phyloP scores from a whole-genome alignment of 2,888 invertebrate genomes.

The Nomada ferruginata region DNA sequence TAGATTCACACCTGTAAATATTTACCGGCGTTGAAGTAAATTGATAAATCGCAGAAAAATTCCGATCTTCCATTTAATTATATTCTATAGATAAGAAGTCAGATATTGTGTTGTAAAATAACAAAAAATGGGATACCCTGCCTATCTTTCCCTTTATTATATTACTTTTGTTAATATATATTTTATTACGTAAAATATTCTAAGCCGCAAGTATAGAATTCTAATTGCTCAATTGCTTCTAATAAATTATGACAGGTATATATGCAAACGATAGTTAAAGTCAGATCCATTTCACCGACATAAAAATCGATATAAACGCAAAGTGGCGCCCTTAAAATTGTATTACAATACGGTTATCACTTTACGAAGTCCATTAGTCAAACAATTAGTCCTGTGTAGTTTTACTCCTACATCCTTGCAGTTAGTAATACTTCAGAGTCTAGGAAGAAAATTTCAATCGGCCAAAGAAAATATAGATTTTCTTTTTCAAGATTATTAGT shows the following conservation, averaged over 20 bases:
- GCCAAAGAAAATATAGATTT: neutral
- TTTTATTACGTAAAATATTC: too few species aligned
- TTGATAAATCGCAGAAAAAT: too few species aligned
- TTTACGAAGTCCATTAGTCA: neutral
- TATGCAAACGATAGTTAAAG: neutral
- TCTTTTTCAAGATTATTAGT: neutral
- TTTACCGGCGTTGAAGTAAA: too few species aligned
- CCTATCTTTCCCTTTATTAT: too few species aligned
- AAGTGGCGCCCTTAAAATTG: neutral
- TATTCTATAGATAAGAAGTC: too few species aligned
- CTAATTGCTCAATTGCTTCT: too few species aligned
- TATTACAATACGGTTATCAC: neutral
- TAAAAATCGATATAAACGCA: slow-evolving; percentile 10
- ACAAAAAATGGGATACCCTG: too few species aligned
- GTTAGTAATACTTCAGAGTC: neutral
- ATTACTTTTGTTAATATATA: too few species aligned
- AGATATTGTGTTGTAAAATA: too few species aligned
- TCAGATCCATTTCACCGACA: neutral
- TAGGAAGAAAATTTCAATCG: neutral
- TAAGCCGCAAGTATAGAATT: too few species aligned
- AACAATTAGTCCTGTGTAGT: slow-evolving; percentile 3
- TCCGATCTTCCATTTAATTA: too few species aligned
- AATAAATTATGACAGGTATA: neutral
- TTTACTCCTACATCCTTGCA: neutral
- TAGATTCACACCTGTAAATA: too few species aligned